A percentile compares a stretch with the other conserved stretches of the same genome.
These are phyloP conservation scores for Fissipunctia ypsillon DNA, from an alignment of 2,888 invertebrate species.

Conservation along the genomic window DNA sequence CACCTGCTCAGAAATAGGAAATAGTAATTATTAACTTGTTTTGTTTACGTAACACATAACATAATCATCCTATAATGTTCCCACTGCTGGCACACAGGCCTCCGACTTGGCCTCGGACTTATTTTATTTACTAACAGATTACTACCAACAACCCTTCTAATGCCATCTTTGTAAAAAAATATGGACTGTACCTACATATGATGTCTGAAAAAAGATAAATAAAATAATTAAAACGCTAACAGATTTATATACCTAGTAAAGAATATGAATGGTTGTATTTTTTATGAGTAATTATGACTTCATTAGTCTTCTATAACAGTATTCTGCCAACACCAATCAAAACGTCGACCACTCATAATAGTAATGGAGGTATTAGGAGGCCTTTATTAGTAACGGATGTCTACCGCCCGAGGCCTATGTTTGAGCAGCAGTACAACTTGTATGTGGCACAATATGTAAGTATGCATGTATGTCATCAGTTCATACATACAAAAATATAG, in stretches of 20 bases:
- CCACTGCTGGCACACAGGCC: too few relatives aligned
- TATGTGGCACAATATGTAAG: constrained; percentile 24
- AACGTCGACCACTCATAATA: constrained; percentile 1
- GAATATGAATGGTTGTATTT: neutral
- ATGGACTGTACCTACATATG: too few relatives aligned
- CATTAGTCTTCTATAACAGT: constrained; percentile 9
- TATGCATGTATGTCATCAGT: constrained; percentile 53
- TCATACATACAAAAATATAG: constrained; percentile 35
- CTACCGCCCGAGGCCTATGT: constrained; percentile 11
- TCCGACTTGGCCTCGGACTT: too few relatives aligned
- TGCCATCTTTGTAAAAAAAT: too few relatives aligned
- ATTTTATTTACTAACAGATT: too few relatives aligned
- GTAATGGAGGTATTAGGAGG: neutral
- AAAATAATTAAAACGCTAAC: neutral
- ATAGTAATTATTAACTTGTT: too few relatives aligned
- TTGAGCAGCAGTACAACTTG: neutral
- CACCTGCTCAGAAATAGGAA: too few relatives aligned
- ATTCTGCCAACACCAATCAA: constrained; percentile 1
- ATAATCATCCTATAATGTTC: too few relatives aligned
- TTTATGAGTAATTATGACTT: neutral
- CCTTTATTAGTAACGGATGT: constrained; percentile 9
- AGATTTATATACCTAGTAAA: too few relatives aligned
- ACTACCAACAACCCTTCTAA: too few relatives aligned
- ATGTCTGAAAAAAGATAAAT: too few relatives aligned
- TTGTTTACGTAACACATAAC: too few relatives aligned